phyloP scores from a whole-genome alignment of 2,888 invertebrate species.

The Drosophila kambysellisi region DNA sequence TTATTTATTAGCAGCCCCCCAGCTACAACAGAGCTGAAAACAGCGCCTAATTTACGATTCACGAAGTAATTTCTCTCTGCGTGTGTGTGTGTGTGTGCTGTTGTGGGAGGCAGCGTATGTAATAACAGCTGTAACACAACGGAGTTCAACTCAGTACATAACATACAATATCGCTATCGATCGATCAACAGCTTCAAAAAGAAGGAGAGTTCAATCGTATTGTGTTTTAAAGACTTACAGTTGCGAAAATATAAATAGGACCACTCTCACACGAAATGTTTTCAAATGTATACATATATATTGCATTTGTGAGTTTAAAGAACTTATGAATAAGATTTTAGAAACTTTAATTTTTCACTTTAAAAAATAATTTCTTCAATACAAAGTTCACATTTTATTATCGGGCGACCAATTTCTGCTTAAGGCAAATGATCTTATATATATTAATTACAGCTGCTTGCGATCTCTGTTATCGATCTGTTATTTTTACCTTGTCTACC shows the following conservation, averaged over 20 bases:
- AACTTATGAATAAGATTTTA: not conserved
- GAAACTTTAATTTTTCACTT: not conserved
- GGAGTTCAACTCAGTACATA: not conserved
- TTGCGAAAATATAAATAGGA: not conserved
- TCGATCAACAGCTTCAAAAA: not conserved
- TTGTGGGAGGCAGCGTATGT: not conserved
- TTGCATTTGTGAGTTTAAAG: not conserved
- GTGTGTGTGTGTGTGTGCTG: not conserved
- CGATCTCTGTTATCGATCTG: not conserved
- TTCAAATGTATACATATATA: not conserved
- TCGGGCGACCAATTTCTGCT: not conserved
- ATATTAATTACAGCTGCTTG: not conserved
- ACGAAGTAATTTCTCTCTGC: conserved; percentile 2
- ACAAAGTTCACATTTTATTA: not conserved
- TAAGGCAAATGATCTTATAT: not conserved
- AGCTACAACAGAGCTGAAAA: not conserved
- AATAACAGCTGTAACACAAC: not conserved
- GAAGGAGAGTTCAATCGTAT: not conserved
- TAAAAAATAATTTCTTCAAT: not conserved
- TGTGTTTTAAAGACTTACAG: not conserved
- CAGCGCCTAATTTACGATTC: conserved; percentile 28
- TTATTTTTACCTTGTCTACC: not conserved
- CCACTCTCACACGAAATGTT: not conserved
- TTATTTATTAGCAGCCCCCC: conserved; percentile 38
- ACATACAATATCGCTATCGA: not conserved